Percentiles rank a stretch among this genome's conserved stretches.
These are phyloP conservation scores for Selene dorsalis DNA, from an alignment of 2,797 vertebrate genomes.

Conservation along the genomic window DNA sequence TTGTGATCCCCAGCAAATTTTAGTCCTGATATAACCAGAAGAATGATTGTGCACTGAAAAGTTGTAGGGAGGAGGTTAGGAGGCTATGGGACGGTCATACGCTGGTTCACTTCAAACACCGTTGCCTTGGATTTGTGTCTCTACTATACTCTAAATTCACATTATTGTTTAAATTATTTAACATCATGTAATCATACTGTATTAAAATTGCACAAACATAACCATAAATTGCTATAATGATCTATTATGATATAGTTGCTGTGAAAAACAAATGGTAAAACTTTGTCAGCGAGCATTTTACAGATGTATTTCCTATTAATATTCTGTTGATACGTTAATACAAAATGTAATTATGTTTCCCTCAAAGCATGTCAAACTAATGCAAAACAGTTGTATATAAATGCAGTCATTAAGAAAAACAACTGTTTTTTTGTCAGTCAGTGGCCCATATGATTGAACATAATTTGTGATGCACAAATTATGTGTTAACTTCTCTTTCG, in stretches of 20 bases:
- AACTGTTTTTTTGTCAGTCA: not conserved
- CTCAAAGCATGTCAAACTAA: not conserved
- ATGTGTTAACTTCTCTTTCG: slow-evolving; percentile 13
- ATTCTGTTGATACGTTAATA: not conserved
- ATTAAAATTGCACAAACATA: not conserved
- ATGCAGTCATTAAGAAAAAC: not conserved
- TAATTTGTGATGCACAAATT: slow-evolving; percentile 1
- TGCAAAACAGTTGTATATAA: slow-evolving; percentile 10
- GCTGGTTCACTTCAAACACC: not conserved
- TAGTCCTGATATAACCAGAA: not conserved
- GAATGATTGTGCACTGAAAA: not conserved
- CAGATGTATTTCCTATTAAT: slow-evolving; percentile 7
- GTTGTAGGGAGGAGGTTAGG: not conserved
- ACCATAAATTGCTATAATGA: not conserved
- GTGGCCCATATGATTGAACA: not conserved
- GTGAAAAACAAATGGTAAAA: not conserved
- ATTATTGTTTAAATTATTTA: slow-evolving; percentile 7
- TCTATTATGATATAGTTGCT: not conserved
- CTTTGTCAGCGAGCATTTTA: not conserved
- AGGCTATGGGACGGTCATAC: no score
- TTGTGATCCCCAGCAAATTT: slow-evolving; percentile 1
- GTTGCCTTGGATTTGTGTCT: not conserved
- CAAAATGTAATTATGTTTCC: not conserved
- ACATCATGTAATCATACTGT: not conserved
- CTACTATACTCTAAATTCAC: not conserved